Percentiles rank a stretch among this genome's conserved stretches.
These are phyloP conservation scores for Chrysolina haemoptera DNA, from an alignment of 2,888 invertebrate species.

Conservation along the genomic window DNA sequence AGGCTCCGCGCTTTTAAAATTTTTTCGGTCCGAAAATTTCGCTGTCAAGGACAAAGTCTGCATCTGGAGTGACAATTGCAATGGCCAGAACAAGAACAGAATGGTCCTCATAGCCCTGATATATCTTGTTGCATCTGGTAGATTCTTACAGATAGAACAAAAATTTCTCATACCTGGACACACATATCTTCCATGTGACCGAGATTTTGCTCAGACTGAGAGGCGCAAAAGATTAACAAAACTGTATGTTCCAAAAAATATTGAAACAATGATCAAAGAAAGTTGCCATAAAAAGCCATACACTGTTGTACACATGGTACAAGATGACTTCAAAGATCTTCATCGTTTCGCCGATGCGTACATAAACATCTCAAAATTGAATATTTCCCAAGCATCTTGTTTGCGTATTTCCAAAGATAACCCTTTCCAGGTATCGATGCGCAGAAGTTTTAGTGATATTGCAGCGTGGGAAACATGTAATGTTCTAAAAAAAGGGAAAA, in stretches of 20 bases:
- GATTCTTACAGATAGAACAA: conserved; percentile 38
- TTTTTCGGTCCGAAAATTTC: too few species aligned
- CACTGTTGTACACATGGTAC: conserved; percentile 2
- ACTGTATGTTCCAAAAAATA: conserved; percentile 1
- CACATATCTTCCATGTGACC: conserved; percentile 48
- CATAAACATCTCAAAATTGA: not conserved
- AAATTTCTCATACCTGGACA: conserved; percentile 49
- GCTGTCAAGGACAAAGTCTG: conserved; percentile 33
- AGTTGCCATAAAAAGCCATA: not conserved
- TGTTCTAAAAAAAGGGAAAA: conserved; percentile 14
- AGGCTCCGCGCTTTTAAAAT: conserved; percentile 33
- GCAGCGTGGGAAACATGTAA: conserved; percentile 34
- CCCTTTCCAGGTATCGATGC: not conserved
- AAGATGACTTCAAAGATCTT: conserved; percentile 11
- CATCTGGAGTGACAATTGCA: conserved; percentile 47
- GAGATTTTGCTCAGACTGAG: conserved; percentile 49
- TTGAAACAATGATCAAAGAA: not conserved
- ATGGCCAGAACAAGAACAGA: conserved; percentile 40
- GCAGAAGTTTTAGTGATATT: conserved; percentile 30
- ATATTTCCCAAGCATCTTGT: not conserved
- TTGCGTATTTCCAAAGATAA: not conserved
- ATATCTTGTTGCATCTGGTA: conserved; percentile 36
- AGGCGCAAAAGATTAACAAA: conserved; percentile 37
- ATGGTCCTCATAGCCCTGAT: conserved; percentile 40
- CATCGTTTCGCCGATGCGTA: not conserved